These are phyloP conservation scores for Triplophysa bombifrons DNA, from an alignment of 2,797 vertebrate species.

Conservation along the genomic window DNA sequence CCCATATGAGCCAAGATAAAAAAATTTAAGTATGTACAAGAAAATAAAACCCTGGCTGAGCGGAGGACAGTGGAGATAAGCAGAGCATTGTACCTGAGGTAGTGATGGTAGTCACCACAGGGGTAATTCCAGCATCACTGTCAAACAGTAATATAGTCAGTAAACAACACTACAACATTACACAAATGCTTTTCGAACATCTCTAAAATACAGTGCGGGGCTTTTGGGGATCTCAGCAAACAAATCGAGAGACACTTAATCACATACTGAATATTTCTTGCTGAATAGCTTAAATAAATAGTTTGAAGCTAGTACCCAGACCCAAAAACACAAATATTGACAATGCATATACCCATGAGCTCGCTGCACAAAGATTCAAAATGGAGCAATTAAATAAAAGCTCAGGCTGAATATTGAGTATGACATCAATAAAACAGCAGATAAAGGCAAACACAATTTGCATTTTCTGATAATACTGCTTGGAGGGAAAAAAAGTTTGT, in stretches of 20 bases:
- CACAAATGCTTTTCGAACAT: conserved; percentile 13
- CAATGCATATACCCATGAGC: neutral
- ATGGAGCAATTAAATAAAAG: neutral
- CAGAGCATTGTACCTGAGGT: conserved; percentile 83
- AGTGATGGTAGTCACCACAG: conserved; percentile 85
- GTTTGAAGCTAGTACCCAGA: conserved; percentile 44
- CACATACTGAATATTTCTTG: conserved; percentile 38
- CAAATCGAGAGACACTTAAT: conserved; percentile 56
- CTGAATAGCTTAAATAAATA: conserved; percentile 55
- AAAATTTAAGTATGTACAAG: neutral
- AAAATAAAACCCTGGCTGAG: conserved; percentile 7
- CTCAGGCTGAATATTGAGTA: neutral
- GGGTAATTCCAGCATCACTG: conserved; percentile 94
- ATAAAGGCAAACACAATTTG: neutral
- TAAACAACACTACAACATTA: conserved; percentile 6
- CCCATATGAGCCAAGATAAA: conserved; percentile 42
- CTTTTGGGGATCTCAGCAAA: conserved; percentile 8
- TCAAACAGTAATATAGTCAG: conserved; percentile 37
- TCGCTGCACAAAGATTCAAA: conserved; percentile 7
- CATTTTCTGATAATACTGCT: neutral
- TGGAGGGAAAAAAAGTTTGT: neutral
- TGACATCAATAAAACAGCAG: conserved; percentile 8
- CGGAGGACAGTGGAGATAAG: neutral
- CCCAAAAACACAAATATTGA: conserved; percentile 46
- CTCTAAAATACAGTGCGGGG: neutral